Percentiles rank a stretch among this genome's conserved stretches.
phyloP scores from a whole-genome alignment of 2,888 invertebrate genomes.

The Euclidia mi region DNA sequence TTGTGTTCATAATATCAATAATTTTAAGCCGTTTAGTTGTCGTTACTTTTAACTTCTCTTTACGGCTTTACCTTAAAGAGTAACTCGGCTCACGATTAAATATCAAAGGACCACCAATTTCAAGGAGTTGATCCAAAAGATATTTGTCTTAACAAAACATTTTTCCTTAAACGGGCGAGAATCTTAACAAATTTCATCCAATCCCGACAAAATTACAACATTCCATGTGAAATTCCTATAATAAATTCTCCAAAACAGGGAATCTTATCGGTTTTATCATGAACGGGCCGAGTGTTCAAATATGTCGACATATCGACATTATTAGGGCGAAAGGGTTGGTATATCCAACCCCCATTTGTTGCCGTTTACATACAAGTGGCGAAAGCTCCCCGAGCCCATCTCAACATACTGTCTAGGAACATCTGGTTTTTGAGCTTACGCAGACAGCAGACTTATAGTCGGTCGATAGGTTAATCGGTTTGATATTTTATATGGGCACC shows the following conservation, averaged over 20 bases:
- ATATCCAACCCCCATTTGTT: constrained; percentile 54
- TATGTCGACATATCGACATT: constrained; percentile 65
- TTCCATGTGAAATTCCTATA: constrained; percentile 33
- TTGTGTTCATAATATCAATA: no score
- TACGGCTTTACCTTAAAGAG: no score
- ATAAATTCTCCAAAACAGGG: constrained; percentile 29
- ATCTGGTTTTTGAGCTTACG: no score
- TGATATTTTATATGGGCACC: no score
- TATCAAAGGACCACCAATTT: no score
- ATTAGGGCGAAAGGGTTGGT: constrained; percentile 60
- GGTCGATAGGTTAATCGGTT: no score
- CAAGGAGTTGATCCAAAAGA: no score
- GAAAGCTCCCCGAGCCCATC: constrained; percentile 33
- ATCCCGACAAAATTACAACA: constrained; percentile 31
- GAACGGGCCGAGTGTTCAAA: constrained; percentile 52
- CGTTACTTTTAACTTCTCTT: neutral
- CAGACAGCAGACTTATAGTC: no score
- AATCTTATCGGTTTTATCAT: constrained; percentile 55
- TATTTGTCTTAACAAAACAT: no score
- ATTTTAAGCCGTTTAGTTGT: no score
- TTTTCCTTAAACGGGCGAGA: neutral
- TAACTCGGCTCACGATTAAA: no score
- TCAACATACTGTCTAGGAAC: constrained; percentile 39
- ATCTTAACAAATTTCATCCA: constrained; percentile 8
- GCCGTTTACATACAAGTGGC: constrained; percentile 43